These are phyloP conservation scores for Ceratina australensis DNA, from an alignment of 1,140 invertebrate species.

Conservation along the genomic window DNA sequence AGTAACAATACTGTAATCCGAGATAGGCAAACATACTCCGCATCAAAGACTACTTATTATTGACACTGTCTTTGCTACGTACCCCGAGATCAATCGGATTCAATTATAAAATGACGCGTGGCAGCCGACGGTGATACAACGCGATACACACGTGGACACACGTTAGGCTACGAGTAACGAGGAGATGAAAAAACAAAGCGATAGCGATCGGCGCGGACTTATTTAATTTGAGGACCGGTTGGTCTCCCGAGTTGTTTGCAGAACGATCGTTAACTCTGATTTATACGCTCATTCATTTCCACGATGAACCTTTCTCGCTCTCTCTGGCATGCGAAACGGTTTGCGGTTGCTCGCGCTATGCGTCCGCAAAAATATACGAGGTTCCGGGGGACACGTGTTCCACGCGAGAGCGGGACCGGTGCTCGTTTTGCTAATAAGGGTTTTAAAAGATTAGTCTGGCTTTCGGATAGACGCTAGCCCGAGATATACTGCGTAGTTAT, in stretches of 20 bases:
- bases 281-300: slow-evolving; percentile 68
- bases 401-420: not conserved
- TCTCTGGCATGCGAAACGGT: not conserved
- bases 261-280: slow-evolving; percentile 66
- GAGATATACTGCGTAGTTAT: not conserved
- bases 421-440: slow-evolving; percentile 20
- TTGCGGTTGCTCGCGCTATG: not conserved
- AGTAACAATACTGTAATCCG: not conserved
- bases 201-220: slow-evolving; percentile 59
- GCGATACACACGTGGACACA: too few species aligned
- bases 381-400: slow-evolving; percentile 23
- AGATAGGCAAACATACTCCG: not conserved
- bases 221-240: slow-evolving; percentile 62
- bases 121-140: too few species aligned
- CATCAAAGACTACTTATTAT: not conserved
- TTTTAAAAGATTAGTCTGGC: slow-evolving; percentile 14
- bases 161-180: too few species aligned
- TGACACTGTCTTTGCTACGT: too few species aligned
- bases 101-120: too few species aligned
- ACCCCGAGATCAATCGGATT: too few species aligned
- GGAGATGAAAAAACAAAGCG: not conserved
- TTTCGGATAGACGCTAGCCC: too few species aligned
- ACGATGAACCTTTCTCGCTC: slow-evolving; percentile 44
- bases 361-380: slow-evolving; percentile 11
- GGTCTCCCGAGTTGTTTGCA: slow-evolving; percentile 57